These are phyloP conservation scores for Bombylius discolor DNA, from an alignment of 2,888 invertebrate species.

Conservation along the genomic window DNA sequence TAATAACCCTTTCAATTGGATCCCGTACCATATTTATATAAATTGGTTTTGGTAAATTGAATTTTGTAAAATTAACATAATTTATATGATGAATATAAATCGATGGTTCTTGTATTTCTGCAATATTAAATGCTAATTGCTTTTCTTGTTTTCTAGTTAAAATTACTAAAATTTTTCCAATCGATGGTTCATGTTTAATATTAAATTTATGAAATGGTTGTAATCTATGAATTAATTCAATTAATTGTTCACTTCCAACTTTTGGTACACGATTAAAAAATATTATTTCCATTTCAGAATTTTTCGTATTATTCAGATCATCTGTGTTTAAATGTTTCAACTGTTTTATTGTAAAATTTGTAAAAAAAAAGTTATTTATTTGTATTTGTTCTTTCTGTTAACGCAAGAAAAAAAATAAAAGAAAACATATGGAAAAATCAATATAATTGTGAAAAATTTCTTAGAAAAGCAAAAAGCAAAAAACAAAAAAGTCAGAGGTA, in stretches of 20 bases:
- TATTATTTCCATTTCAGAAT: constrained; percentile 56
- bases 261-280: constrained; percentile 87
- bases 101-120: constrained; percentile 57
- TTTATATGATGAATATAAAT: constrained; percentile 79
- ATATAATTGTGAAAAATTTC: no score
- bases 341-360: constrained; percentile 17
- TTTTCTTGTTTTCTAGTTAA: constrained; percentile 39
- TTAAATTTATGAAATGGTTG: no score
- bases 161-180: constrained; percentile 37
- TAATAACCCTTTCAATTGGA: constrained; percentile 74
- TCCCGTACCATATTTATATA: constrained; percentile 78
- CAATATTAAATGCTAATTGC: constrained; percentile 52
- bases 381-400: no score
- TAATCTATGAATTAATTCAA: constrained; percentile 57
- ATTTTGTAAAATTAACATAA: constrained; percentile 73
- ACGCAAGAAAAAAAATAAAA: no score
- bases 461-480: no score
- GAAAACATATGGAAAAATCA: no score
- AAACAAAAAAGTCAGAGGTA: no score
- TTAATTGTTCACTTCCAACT: constrained; percentile 78
- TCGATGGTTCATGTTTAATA: no score
- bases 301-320: constrained; percentile 60
- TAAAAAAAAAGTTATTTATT: neutral
- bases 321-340: constrained; percentile 21
- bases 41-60: constrained; percentile 62